Conservation (phyloP, 2,888 invertebrate species). For the Metellina segmentata region DNA sequence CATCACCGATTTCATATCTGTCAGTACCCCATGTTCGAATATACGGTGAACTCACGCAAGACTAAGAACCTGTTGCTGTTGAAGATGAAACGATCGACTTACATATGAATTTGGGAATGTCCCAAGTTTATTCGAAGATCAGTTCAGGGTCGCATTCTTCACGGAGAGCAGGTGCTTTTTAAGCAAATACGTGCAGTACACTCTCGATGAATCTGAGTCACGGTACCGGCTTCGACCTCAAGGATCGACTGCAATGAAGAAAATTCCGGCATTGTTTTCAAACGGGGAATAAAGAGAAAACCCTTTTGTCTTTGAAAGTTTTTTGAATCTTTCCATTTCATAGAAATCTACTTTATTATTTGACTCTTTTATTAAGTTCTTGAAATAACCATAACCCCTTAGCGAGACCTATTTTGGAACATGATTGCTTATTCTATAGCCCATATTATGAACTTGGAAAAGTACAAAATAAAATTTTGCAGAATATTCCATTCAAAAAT, state of each 20-base stretch:
- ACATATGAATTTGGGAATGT: conserved; percentile 32
- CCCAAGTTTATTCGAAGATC: conserved; percentile 30
- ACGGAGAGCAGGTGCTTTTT: conserved; percentile 56
- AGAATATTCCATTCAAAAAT: too few relatives aligned
- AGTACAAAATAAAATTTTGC: too few relatives aligned
- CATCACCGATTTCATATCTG: background rate
- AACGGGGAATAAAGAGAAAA: background rate
- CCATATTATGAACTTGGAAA: too few relatives aligned
- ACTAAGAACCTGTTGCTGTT: background rate
- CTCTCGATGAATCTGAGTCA: conserved; percentile 39
- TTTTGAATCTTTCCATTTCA: too few relatives aligned
- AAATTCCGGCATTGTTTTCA: background rate
- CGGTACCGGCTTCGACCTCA: background rate
- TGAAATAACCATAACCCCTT: too few relatives aligned
- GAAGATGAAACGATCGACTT: conserved; percentile 25
- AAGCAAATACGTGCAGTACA: conserved; percentile 30
- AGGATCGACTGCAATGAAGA: background rate
- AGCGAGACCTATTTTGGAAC: too few relatives aligned
- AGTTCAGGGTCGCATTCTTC: conserved; percentile 51
- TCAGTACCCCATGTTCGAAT: background rate
- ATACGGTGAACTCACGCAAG: background rate
- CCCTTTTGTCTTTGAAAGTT: background rate
- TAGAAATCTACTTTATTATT: too few relatives aligned
- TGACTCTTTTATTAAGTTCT: too few relatives aligned
- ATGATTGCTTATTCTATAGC: too few relatives aligned